Base-by-base conservation (phyloP, 1,140 invertebrate genomes). In the Drosophila ironensis region DNA sequence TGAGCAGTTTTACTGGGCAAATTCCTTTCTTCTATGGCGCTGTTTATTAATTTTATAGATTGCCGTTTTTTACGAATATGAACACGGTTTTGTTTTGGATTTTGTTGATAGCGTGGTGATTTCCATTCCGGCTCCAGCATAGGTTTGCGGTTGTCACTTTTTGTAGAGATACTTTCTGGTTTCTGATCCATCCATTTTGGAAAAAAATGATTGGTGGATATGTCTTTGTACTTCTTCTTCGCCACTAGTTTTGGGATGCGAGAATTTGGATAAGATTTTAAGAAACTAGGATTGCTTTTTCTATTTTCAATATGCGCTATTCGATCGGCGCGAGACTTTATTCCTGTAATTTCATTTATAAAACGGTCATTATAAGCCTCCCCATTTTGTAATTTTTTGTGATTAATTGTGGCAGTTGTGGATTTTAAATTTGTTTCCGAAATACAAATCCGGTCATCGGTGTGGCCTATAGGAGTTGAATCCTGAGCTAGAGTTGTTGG, bases 41-140 rank as follows among this genome's bases (percentile, higher is more conserved):
- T 71, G 25, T 88, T 88, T 12, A 87, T 68, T 0, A 88, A 87
- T n/a, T 77, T 61, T 16, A 89, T 27, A 1, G 82, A 61, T 20
- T 89, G 72, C 1, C 87, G 68, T 47, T 89, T 89, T 38, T 88
- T 88, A 4, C 81, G 81, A 48, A 89, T 81, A 22, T 84, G 86
- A 4, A 88, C 52, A 3, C 81, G 72, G 8, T 84, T 77, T 25
- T 81, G 25, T 20, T 88, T 89, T 0, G 7, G n/a, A 41, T 68
- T 72, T 5, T 80, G 54, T 41, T 50, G 69, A 27, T 42, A 12
- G 0, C 45, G 33, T 8, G 44, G 53, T 1, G 59, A 74, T 25
- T 51, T 8, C 17, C 1, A 3, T 17, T 28, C n/a, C 1, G 28
- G 7, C n/a, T n/a, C n/a, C n/a, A 2, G 6, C 35, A 9, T 5